Conservation (phyloP, 1,140 invertebrate species). For the Anastrepha ludens region DNA sequence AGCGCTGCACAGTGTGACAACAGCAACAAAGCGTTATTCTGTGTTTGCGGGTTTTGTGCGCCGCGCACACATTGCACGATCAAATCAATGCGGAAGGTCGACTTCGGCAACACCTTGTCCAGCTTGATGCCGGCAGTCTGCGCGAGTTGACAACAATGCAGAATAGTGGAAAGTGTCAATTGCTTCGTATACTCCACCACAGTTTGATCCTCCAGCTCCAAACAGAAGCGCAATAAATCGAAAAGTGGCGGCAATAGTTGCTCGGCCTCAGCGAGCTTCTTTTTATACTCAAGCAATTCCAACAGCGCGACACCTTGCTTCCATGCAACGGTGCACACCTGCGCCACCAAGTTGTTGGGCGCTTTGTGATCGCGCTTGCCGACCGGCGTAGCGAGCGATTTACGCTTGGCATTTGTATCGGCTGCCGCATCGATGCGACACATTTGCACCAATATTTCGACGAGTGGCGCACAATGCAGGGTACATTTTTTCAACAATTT, state of each 20-base stretch:
- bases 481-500: conserved; percentile 83
- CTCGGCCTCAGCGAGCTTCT: conserved; percentile 80
- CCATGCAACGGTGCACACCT: conserved; percentile 80
- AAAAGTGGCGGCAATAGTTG: conserved; percentile 85
- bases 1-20: conserved; percentile 85
- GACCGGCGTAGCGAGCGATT: conserved; percentile 53
- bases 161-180: conserved; percentile 85
- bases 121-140: conserved; percentile 75
- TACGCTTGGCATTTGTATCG: conserved; percentile 57
- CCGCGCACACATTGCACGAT: conserved; percentile 91
- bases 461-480: conserved; percentile 78
- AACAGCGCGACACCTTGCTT: conserved; percentile 85
- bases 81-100: conserved; percentile 84
- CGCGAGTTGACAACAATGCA: conserved; percentile 82
- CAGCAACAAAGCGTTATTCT: conserved; percentile 91
- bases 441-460: conserved; percentile 14
- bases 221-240: conserved; percentile 85
- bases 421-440: conserved; percentile 65
- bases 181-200: conserved; percentile 94
- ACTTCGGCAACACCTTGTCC: conserved; percentile 74
- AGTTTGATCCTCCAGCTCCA: conserved; percentile 87
- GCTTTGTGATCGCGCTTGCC: neutral
- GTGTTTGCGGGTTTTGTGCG: conserved; percentile 94
- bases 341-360: conserved; percentile 67
- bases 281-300: conserved; percentile 90